phyloP scores from a whole-genome alignment of 2,888 invertebrate species.

The Polia nebulosa region DNA sequence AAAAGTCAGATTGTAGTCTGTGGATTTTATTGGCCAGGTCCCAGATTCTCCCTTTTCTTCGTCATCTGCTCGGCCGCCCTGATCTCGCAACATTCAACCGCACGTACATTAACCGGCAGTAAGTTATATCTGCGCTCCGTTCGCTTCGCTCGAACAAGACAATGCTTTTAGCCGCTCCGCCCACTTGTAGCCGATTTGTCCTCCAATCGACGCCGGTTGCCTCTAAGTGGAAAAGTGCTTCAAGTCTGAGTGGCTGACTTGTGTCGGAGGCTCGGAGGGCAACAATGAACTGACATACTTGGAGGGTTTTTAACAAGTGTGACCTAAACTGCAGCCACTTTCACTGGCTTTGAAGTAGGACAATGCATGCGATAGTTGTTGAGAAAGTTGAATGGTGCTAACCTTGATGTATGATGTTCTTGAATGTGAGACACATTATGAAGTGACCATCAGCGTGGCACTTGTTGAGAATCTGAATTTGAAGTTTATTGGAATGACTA shows the following conservation, averaged over 20 bases:
- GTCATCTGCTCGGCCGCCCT: background rate
- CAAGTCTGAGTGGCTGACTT: conserved; percentile 60
- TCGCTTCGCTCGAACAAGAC: conserved; percentile 73
- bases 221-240: conserved; percentile 69
- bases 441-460: too few species aligned
- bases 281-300: conserved; percentile 27
- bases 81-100: conserved; percentile 50
- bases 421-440: background rate
- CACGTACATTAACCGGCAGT: conserved; percentile 57
- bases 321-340: conserved; percentile 25
- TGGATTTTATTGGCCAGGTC: background rate
- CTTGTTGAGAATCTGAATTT: background rate
- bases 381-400: background rate
- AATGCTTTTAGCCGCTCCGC: conserved; percentile 77
- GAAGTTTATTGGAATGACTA: too few species aligned
- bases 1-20: background rate
- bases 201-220: conserved; percentile 59
- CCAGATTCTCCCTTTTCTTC: background rate
- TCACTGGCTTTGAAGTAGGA: conserved; percentile 43
- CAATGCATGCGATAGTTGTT: background rate
- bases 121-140: conserved; percentile 64
- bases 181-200: conserved; percentile 72
- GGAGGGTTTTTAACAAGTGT: conserved; percentile 17
- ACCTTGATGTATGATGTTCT: background rate
- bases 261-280: conserved; percentile 38